Evolutionary conservation across 2,888 invertebrate genomes (phyloP), one percentile per base, ranked within the genome.

Genomic region (Phymatocera aterrima): DNA sequence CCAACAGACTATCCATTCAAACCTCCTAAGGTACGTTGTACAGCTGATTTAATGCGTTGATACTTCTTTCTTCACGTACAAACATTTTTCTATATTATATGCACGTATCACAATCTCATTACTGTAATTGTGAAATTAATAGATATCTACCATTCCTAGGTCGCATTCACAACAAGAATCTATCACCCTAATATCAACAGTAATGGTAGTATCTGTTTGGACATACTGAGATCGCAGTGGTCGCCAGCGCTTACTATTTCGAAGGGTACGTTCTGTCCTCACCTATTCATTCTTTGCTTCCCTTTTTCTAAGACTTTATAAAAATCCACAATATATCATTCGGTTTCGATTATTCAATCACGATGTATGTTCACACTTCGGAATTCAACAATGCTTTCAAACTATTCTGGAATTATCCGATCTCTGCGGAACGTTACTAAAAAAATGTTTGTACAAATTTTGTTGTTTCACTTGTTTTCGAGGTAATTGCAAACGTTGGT

Each of bases 101-200:
- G 37, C 28, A 51, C 0, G 68, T 28, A 15, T 65, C 77, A n/a
- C 75, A 51, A 80, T 51, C 15, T 21, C 68, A 74, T 78, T 65
- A 43, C 60, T 72, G 72, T 64, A 34, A 34, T 2, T 6, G 15
- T 4, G 2, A 68, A 43, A 15, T 46, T 68, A 34, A 74, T 28
- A 43, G 70, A 34, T 46, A 77, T 79, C 61, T 79, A 51, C 65
- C 64, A 79, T 82, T 86, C 85, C 72, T 87, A 94, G 94, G 94
- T 99, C 93, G 98, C 99, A 93, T 99, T 99, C 94, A 99, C 99
- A 92, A 99, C 99, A 92, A 97, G 98, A 94, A 99, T 99, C 93
- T 99, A 99, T 94, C 99, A 99, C 93, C 99, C 99, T 91, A 99
- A 99, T 94, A 99, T 99, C 94, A 99, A 99, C 96, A 99, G 98